These are phyloP conservation scores for Beris chalybata DNA, from an alignment of 2,888 invertebrate genomes.

Conservation along the genomic window DNA sequence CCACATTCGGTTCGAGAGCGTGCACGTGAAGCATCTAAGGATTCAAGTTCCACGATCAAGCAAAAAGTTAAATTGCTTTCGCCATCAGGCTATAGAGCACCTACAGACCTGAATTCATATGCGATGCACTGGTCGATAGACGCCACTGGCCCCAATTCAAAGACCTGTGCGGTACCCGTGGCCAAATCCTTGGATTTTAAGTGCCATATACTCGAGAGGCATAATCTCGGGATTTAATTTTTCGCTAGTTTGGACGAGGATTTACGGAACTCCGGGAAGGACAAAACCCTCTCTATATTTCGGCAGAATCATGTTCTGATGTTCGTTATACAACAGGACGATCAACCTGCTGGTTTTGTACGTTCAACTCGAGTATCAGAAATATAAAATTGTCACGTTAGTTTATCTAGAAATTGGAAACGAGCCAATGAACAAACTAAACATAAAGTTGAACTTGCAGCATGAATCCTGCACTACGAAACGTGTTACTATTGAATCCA, in stretches of 20 bases:
- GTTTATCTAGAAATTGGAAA: slow-evolving; percentile 15
- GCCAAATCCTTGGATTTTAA: slow-evolving; percentile 8
- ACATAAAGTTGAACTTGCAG: too few relatives aligned
- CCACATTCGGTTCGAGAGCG: too few relatives aligned
- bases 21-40: too few relatives aligned
- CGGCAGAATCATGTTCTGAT: background rate
- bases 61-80: slow-evolving; percentile 16
- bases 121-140: background rate
- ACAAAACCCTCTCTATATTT: slow-evolving; percentile 9
- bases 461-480: too few relatives aligned
- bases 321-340: background rate
- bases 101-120: background rate
- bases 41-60: too few relatives aligned
- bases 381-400: slow-evolving; percentile 18
- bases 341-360: slow-evolving; percentile 5
- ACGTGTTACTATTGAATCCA: too few relatives aligned
- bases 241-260: slow-evolving; percentile 1
- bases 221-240: slow-evolving; percentile 23
- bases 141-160: slow-evolving; percentile 9
- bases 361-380: background rate
- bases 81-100: too few relatives aligned
- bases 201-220: slow-evolving; percentile 4
- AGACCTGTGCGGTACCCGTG: background rate
- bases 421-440: background rate
- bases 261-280: slow-evolving; percentile 8